Base-by-base conservation (phyloP, 2,888 invertebrate genomes). In the Nesidiocoris tenuis region DNA sequence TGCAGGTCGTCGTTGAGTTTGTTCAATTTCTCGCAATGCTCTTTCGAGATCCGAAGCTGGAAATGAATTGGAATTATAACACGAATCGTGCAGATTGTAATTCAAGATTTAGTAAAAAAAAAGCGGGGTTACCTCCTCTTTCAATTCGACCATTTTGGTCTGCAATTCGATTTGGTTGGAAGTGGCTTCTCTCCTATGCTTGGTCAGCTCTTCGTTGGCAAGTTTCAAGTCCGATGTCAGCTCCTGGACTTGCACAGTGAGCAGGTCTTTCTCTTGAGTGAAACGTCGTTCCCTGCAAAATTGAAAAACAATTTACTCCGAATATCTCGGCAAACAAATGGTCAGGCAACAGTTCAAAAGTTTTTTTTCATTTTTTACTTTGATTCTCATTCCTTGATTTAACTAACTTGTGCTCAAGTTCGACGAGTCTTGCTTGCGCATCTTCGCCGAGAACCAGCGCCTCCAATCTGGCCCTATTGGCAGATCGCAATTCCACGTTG, bases 381-480 rank as follows among this genome's bases (percentile, higher is more conserved):
- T n/a, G n/a, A n/a, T n/a, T n/a, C n/a, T n/a, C n/a, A n/a, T n/a
- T n/a, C n/a, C n/a, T n/a, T n/a, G n/a, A n/a, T n/a, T n/a, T n/a
- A n/a, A 81, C 82, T 78, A 81, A 87, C 87, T 91, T 92, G 83
- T 90, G 91, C 81, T 91, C 91, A 21, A 94, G 83, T 12, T 90
- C 88, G 75, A 93, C 86, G 84, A 94, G 92, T 83, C 90, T 90
- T 79, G 92, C 91, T 80, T 91, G 89, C 56, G 94, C 87, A 84
- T 95, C 95, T 83, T 94, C 93, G 77, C 90, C 87, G 79, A 91
- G 88, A 3, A 91, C 89, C 67, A 94, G 83, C 0, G 93, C 93
- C 84, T 94, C 92, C 85, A 93, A 94, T 85, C 95, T 95, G 1
- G 91, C 88, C 80, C 89, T 88, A 78, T 93, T 90, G 21, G 94